Evolutionary conservation across 1,140 invertebrate genomes (phyloP).

Genomic region (Octopus bimaculoides): DNA sequence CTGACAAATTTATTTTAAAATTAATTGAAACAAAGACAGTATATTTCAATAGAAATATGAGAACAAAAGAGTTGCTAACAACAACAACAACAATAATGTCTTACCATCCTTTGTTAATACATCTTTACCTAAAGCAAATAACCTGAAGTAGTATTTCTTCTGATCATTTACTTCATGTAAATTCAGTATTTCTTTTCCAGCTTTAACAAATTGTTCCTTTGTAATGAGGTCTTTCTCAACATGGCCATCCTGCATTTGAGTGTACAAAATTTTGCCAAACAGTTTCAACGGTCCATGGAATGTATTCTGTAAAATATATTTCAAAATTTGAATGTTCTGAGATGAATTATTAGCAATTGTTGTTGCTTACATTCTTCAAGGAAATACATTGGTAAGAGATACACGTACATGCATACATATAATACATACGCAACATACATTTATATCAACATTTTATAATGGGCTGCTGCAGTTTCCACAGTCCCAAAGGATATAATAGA

Average conservation of each 20-base stretch:
- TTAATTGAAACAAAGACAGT: no score
- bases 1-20: no score
- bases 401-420: no score
- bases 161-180: conserved; percentile 40
- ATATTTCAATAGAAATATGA: no score
- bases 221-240: conserved; percentile 41
- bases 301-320: conserved; percentile 36
- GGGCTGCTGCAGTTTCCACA: no score
- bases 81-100: background rate
- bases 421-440: no score
- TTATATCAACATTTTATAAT: no score
- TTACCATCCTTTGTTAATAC: conserved; percentile 44
- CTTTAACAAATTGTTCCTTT: conserved; percentile 48
- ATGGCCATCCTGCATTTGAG: conserved; percentile 33
- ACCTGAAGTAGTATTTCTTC: conserved; percentile 48
- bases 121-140: conserved; percentile 47
- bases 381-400: no score
- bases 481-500: no score
- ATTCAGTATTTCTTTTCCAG: conserved; percentile 45
- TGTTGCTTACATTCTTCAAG: no score
- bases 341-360: no score
- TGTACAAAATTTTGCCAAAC: conserved; percentile 48
- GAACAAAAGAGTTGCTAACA: no score
- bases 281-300: conserved; percentile 50
- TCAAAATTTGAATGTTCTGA: background rate